Evolutionary conservation across 2,888 invertebrate species (phyloP).

Genomic region (Dioctria rufipes): DNA sequence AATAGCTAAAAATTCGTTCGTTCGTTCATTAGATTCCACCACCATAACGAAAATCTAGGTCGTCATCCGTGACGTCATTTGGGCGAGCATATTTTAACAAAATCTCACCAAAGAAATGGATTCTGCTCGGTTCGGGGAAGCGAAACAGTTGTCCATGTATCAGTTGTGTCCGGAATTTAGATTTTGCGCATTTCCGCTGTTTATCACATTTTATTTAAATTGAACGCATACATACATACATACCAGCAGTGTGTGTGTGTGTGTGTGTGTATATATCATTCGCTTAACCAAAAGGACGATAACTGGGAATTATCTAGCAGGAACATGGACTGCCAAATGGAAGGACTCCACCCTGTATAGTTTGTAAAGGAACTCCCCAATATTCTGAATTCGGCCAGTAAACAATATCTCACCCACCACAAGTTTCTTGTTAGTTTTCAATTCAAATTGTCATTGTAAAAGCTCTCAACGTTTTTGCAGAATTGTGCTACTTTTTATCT

Average conservation of each 20-base stretch:
- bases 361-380: neutral
- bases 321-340: neutral
- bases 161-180: neutral
- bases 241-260: neutral
- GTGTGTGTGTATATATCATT: too few species aligned
- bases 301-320: neutral
- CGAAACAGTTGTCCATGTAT: constrained; percentile 15
- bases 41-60: constrained; percentile 17
- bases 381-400: neutral
- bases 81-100: neutral
- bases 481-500: too few species aligned
- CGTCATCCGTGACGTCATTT: constrained; percentile 45
- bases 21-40: neutral
- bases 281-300: neutral
- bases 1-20: neutral
- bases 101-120: neutral
- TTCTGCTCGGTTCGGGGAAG: neutral
- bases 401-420: constrained; percentile 8
- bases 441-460: neutral
- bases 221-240: neutral
- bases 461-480: neutral
- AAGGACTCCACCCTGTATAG: constrained; percentile 26
- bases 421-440: neutral
- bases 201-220: neutral
- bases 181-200: constrained; percentile 47